Conservation (phyloP, 2,888 invertebrate genomes). For the Drosophila mayaguana region DNA sequence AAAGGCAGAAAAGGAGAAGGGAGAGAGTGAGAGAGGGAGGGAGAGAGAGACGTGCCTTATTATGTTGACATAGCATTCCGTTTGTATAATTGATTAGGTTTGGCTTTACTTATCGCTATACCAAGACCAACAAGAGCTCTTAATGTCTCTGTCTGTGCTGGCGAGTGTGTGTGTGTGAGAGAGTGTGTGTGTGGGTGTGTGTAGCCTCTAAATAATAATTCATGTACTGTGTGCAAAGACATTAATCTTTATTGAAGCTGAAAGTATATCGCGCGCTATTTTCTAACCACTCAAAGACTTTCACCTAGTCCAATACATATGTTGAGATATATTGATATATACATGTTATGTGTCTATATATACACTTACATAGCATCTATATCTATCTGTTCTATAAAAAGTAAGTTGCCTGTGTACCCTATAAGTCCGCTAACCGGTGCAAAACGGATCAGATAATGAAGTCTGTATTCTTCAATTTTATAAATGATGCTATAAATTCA, state of each 20-base stretch:
- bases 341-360: not conserved
- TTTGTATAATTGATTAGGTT: slow-evolving; percentile 79
- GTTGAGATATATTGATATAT: not conserved
- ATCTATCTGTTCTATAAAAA: not conserved
- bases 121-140: not conserved
- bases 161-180: not conserved
- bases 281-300: slow-evolving; percentile 35
- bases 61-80: slow-evolving; percentile 76
- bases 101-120: slow-evolving; percentile 41
- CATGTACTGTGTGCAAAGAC: slow-evolving; percentile 76
- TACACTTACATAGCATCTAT: not conserved
- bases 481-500: not conserved
- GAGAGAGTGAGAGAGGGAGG: not conserved
- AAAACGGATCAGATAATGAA: not conserved
- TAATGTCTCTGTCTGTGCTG: not conserved
- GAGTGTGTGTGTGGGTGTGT: slow-evolving; percentile 10
- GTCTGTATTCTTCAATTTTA: not conserved
- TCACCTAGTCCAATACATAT: slow-evolving; percentile 8
- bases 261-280: slow-evolving; percentile 66
- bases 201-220: slow-evolving; percentile 67
- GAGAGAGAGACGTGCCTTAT: slow-evolving; percentile 50
- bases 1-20: not conserved
- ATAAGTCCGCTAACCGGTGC: no score
- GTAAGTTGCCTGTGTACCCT: not conserved
- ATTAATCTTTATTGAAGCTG: slow-evolving; percentile 80